Percentiles rank a stretch among this genome's conserved stretches.
These are phyloP conservation scores for Leptestheria dahalacensis DNA, from an alignment of 1,140 invertebrate species.

Conservation along the genomic window DNA sequence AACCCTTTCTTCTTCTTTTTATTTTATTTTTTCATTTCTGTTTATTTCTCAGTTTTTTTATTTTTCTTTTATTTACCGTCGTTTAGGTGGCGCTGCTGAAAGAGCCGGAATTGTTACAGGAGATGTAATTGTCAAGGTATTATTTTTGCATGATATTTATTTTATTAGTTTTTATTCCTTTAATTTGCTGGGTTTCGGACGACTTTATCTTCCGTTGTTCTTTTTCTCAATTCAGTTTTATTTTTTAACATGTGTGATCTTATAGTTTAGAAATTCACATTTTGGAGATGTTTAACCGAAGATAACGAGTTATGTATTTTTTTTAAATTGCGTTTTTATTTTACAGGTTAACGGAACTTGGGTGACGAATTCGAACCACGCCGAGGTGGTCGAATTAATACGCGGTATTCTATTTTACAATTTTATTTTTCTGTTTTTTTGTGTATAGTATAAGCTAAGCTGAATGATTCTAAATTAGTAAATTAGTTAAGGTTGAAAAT, in stretches of 20 bases:
- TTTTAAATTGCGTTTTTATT: conserved; percentile 3
- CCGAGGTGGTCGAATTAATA: conserved; percentile 83
- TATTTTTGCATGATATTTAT: conserved; percentile 7
- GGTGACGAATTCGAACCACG: conserved; percentile 77
- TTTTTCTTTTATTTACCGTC: conserved; percentile 22
- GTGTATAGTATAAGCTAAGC: too few species aligned
- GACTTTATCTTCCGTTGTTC: conserved; percentile 13
- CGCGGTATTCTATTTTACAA: conserved; percentile 50
- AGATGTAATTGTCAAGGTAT: conserved; percentile 84
- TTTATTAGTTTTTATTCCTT: background rate
- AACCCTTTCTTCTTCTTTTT: background rate
- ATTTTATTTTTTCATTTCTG: background rate
- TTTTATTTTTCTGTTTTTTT: too few species aligned
- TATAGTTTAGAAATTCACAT: too few species aligned
- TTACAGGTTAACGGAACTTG: conserved; percentile 73
- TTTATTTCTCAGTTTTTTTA: conserved; percentile 12
- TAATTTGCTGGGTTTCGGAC: background rate
- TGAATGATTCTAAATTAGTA: too few species aligned
- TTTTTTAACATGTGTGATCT: too few species aligned
- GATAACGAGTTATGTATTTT: background rate
- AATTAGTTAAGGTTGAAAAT: too few species aligned
- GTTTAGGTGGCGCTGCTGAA: conserved; percentile 84
- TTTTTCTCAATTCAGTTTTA: conserved; percentile 1
- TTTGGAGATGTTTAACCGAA: too few species aligned
- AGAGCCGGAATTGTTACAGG: conserved; percentile 80